A percentile compares a stretch with the other conserved stretches of the same genome.
These are phyloP conservation scores for Nibea coibor DNA, from an alignment of 2,113 vertebrate species.

Conservation along the genomic window DNA sequence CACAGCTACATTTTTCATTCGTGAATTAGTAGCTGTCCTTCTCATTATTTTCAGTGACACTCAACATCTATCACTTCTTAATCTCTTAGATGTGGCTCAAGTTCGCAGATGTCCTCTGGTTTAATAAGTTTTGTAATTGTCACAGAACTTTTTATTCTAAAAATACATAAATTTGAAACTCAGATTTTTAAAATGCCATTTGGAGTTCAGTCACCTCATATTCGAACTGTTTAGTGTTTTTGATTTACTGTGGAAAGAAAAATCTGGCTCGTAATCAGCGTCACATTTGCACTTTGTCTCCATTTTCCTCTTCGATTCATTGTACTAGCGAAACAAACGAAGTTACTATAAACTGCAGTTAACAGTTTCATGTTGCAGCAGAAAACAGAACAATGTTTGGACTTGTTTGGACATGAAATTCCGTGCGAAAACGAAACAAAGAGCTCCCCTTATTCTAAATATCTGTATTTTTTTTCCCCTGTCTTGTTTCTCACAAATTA, in stretches of 20 bases:
- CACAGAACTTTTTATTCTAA: background rate
- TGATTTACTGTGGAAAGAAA: background rate
- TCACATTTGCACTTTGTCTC: constrained; percentile 16
- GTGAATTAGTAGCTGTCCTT: background rate
- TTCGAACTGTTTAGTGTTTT: background rate
- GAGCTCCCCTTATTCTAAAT: background rate
- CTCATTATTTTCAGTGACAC: background rate
- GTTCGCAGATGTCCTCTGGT: background rate
- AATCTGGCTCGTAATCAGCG: background rate
- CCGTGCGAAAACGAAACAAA: constrained; percentile 1
- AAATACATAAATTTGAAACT: background rate
- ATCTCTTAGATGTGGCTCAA: background rate
- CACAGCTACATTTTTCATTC: constrained; percentile 6
- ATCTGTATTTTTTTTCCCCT: background rate
- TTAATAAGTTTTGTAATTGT: background rate
- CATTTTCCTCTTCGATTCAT: background rate
- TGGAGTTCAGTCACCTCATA: background rate
- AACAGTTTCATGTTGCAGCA: background rate
- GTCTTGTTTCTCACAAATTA: constrained; percentile 36
- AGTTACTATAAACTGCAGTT: background rate
- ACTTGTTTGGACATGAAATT: background rate
- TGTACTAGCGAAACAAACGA: background rate
- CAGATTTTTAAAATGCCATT: background rate
- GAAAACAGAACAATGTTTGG: background rate
- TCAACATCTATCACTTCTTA: background rate